phyloP scores from a whole-genome alignment of 2,888 invertebrate species.

The Protodeltote pygarga region DNA sequence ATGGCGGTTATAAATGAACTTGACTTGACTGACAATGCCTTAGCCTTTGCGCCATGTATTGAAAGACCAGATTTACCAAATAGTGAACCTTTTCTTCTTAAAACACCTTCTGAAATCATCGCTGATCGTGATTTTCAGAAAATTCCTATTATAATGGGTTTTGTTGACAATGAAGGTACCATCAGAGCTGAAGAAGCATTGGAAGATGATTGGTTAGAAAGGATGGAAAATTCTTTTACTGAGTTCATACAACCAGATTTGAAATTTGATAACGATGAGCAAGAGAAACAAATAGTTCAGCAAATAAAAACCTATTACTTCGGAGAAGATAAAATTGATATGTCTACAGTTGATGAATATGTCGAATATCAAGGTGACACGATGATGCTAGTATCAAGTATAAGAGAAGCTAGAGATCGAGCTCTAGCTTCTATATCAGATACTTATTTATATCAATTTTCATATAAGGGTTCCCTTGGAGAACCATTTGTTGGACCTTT shows the following conservation, averaged over 20 bases:
- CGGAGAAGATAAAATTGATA: conserved; percentile 49
- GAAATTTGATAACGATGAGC: conserved; percentile 56
- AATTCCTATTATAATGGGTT: conserved; percentile 75
- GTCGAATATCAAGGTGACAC: conserved; percentile 75
- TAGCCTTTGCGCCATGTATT: conserved; percentile 79
- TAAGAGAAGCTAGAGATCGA: conserved; percentile 69
- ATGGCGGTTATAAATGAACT: conserved; percentile 76
- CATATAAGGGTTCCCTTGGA: conserved; percentile 71
- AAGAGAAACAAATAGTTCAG: conserved; percentile 53
- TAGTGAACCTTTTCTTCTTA: conserved; percentile 62
- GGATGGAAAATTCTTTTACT: conserved; percentile 68
- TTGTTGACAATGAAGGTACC: conserved; percentile 77
- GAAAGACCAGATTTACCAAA: conserved; percentile 61
- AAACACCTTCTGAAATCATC: conserved; percentile 68
- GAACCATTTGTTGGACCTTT: conserved; percentile 64
- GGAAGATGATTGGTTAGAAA: conserved; percentile 65
- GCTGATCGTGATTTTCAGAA: conserved; percentile 58
- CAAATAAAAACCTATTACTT: conserved; percentile 69
- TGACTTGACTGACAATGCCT: conserved; percentile 72
- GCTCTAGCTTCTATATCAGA: conserved; percentile 47
- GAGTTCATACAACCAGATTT: conserved; percentile 76
- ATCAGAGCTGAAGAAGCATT: conserved; percentile 68
- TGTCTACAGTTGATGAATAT: conserved; percentile 55
- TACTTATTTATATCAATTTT: conserved; percentile 77
- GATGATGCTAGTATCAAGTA: conserved; percentile 72